Evolutionary conservation across 2,888 invertebrate genomes (phyloP), one percentile per base, ranked within the genome.

Genomic region (Lasioglossum vierecki): DNA sequence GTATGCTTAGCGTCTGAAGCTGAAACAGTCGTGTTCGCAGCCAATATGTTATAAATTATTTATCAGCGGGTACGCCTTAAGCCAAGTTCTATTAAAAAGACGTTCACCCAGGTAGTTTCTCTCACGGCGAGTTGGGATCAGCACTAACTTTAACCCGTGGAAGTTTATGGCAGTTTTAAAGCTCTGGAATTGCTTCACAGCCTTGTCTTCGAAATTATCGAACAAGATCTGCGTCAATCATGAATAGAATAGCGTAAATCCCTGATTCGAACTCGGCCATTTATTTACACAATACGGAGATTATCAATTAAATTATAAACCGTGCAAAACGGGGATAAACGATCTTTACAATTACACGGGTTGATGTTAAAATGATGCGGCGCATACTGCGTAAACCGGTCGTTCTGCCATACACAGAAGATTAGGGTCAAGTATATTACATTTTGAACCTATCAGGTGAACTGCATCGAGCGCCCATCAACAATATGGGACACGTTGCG

Each of bases 401-500:
- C 11, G 57, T 60, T 60, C 26, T 26, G 8, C 26, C 13, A 26
- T 26, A 60, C 60, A 60, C 26, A 11, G 60, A 26, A 18, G 66
- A 66, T 66, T 35, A 66, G 30, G 63, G 63, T 35, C 63, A 18
- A 35, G 63, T 35, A 2, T 6, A 35, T 66, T 66, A 30, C 6
- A 68, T 68, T 68, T 68, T 35, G 39, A 39, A 22, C 13, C 26
- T 6, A 60, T 60, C 60, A 5, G 60, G 11, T 26, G 60, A 26
- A 39, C 39, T 3, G 39, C 22, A 22, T 22, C 39, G 39, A 4
- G 39, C 22, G 39, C 39, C 3, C 22, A 18, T 35, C 68, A 68
- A 18, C 68, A 6, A 70, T 71, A 82, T 39, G 73, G 80, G 57
- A 75, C 82, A 53, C 53, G 39, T 3, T 26, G 26, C 11, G 71